A percentile compares a stretch with the other conserved stretches of the same genome.
Evolutionary conservation across 2,797 vertebrate species (phyloP).

Genomic region (Manis javanica): DNA sequence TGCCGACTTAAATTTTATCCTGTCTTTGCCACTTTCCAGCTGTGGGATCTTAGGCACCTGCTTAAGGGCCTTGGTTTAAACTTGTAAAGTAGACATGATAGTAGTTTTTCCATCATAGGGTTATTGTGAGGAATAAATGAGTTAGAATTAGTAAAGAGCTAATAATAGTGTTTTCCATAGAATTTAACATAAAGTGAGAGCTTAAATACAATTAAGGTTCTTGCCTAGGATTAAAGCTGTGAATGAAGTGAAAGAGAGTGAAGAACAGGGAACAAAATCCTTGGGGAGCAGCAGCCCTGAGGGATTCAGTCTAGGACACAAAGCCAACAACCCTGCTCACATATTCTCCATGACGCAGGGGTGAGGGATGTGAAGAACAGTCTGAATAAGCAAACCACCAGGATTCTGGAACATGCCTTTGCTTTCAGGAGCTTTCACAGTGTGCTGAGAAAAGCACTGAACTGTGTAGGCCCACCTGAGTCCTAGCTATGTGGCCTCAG

Average conservation of each 20-base stretch:
- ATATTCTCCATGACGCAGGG: not conserved
- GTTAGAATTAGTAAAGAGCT: conserved; percentile 51
- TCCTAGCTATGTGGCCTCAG: conserved; percentile 3
- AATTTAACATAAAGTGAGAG: not conserved
- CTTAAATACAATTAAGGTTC: conserved; percentile 30
- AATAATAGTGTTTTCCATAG: not conserved
- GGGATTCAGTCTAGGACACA: fast-evolving
- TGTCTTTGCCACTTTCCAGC: not conserved
- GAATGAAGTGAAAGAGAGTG: not conserved
- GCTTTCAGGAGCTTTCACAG: not conserved
- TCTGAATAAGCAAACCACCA: not conserved
- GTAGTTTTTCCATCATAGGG: not conserved
- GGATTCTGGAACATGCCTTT: not conserved
- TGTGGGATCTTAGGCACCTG: not conserved
- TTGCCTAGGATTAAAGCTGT: conserved; percentile 18
- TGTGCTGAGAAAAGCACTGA: not conserved
- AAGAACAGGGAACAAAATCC: not conserved
- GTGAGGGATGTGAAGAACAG: not conserved
- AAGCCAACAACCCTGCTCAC: not conserved
- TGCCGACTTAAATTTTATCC: not conserved
- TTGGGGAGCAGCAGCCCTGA: not conserved
- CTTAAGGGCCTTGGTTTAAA: not conserved
- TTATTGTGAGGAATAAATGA: conserved; percentile 33
- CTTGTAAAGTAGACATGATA: not conserved
- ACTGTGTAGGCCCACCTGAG: not conserved